Evolutionary conservation across 2,113 vertebrate species (phyloP), one percentile per base, ranked within the genome.

Genomic region (Lynx canadensis): DNA sequence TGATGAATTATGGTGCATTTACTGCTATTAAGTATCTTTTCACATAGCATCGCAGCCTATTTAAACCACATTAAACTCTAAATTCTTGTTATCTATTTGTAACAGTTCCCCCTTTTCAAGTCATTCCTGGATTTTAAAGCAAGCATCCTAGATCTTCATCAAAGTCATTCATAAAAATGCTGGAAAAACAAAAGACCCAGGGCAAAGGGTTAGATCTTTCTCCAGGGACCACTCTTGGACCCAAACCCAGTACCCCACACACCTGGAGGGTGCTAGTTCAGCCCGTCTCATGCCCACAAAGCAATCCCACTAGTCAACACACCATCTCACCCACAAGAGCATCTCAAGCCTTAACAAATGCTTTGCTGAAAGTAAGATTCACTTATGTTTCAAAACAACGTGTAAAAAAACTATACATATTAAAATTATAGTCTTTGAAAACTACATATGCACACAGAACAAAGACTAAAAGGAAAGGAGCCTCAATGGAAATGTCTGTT

Each of bases 301-400:
- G 74, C 76, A 57, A 48, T 88, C 55, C 25, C 78, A 31, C 52
- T 84, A 29, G 91, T 81, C 60, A 25, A 13, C 41, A 69, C 5
- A 55, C 45, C 82, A 55, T 36, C 55, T 84, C 85, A 73, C 29
- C 85, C 65, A 83, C 27, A 91, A 84, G 50, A 95, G 52, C 81
- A 88, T 33, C 65, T 50, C 48, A 29, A 90, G 76, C 69, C 92
- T 36, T 92, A 87, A 85, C 13, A 94, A 94, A 71, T n/a, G 84
- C 71, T 79, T 73, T 3, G 29, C 66, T 73, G 29, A 96, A 87
- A 96, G 25, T 48, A 89, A 92, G 41, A 92, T 18, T 96, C 48
- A 60, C 48, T 91, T 82, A 74, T 73, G 81, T 88, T 95, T 91
- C 91, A 93, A 97, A 94, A 71, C 38, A 57, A 95, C 95, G 38